phyloP scores from a whole-genome alignment of 1,140 invertebrate species.

The Achatina immaculata region DNA sequence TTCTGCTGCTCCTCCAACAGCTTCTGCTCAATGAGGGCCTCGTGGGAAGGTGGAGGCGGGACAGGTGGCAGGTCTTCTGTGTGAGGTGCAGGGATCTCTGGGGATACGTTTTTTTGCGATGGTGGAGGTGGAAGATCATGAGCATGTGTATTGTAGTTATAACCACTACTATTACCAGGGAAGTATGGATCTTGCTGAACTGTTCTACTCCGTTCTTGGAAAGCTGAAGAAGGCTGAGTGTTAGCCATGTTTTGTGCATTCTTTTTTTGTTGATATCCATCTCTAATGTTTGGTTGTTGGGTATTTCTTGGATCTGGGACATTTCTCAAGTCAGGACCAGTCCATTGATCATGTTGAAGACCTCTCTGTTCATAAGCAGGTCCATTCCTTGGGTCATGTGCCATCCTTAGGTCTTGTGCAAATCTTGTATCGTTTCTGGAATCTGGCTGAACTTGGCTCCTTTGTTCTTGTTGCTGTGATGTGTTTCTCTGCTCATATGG shows the following conservation, averaged over 20 bases:
- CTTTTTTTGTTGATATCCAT: neutral
- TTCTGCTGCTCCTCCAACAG: slow-evolving; percentile 53
- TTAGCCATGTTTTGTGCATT: slow-evolving; percentile 24
- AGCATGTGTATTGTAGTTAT: neutral
- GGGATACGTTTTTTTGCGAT: slow-evolving; percentile 52
- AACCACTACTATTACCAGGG: neutral
- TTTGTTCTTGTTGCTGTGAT: neutral
- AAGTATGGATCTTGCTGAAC: neutral
- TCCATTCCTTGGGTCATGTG: slow-evolving; percentile 25
- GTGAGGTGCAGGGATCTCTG: slow-evolving; percentile 34
- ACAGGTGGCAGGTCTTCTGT: slow-evolving; percentile 62
- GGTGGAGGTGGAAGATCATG: slow-evolving; percentile 53
- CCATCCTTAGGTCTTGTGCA: neutral
- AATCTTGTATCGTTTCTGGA: slow-evolving; percentile 17
- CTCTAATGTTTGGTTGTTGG: neutral
- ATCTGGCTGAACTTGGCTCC: neutral
- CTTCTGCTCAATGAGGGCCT: slow-evolving; percentile 53
- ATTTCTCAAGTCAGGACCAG: neutral
- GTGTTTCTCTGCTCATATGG: neutral
- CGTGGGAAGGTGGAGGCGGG: slow-evolving; percentile 59
- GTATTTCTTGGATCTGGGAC: slow-evolving; percentile 7
- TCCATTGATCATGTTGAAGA: slow-evolving; percentile 19
- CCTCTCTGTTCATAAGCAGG: slow-evolving; percentile 9
- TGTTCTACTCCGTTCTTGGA: slow-evolving; percentile 9
- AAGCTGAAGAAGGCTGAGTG: neutral